phyloP scores from a whole-genome alignment of 2,888 invertebrate genomes.

The Diplolepis rosae region DNA sequence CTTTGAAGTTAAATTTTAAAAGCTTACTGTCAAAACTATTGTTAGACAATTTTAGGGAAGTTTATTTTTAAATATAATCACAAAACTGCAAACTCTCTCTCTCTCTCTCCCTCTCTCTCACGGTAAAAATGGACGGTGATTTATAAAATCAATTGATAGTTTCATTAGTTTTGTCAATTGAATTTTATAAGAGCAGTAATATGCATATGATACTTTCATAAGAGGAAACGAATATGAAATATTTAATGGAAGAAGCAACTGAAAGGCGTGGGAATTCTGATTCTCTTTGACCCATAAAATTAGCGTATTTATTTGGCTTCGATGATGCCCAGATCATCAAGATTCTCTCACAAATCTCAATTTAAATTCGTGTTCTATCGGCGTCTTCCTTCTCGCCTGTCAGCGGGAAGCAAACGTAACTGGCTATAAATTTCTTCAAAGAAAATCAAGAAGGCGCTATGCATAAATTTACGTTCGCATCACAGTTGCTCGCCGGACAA shows the following conservation, averaged over 20 bases:
- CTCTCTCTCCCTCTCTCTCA: too few species aligned
- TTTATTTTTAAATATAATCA: too few species aligned
- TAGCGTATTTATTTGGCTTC: slow-evolving; percentile 26
- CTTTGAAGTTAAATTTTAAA: too few species aligned
- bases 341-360: slow-evolving; percentile 30
- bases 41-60: too few species aligned
- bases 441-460: slow-evolving; percentile 31
- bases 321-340: slow-evolving; percentile 27
- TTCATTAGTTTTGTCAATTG: too few species aligned
- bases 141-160: too few species aligned
- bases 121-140: too few species aligned
- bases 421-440: slow-evolving; percentile 32
- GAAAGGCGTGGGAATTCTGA: slow-evolving; percentile 28
- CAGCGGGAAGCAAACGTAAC: slow-evolving; percentile 31
- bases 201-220: background rate
- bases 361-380: slow-evolving; percentile 31
- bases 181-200: too few species aligned
- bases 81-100: too few species aligned
- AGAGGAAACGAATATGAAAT: slow-evolving; percentile 8
- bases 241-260: slow-evolving; percentile 1
- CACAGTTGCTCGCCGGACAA: slow-evolving; percentile 15
- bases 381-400: slow-evolving; percentile 27
- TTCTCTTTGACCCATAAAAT: slow-evolving; percentile 30
- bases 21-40: too few species aligned
- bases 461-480: slow-evolving; percentile 30